These are phyloP conservation scores for Poecilus cupreus DNA, from an alignment of 2,888 invertebrate genomes.

Conservation along the genomic window DNA sequence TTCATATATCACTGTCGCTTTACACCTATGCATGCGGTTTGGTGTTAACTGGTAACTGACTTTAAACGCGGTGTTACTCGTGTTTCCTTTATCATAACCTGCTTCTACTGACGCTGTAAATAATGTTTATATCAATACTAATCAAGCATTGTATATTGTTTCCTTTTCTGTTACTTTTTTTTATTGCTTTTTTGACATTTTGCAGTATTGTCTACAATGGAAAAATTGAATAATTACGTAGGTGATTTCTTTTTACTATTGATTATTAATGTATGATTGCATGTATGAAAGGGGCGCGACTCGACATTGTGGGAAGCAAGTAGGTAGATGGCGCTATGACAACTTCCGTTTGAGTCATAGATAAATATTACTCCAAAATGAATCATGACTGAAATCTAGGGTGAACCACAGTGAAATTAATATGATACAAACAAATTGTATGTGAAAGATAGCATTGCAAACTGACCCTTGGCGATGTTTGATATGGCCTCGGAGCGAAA, in stretches of 20 bases:
- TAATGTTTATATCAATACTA: conserved; percentile 50
- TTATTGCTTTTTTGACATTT: not conserved
- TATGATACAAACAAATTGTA: conserved; percentile 11
- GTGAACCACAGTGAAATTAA: conserved; percentile 19
- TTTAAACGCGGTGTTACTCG: conserved; percentile 27
- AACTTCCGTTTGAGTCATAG: conserved; percentile 52
- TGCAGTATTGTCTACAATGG: not conserved
- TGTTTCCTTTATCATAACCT: conserved; percentile 38
- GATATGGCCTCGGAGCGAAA: not conserved
- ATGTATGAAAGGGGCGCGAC: conserved; percentile 40
- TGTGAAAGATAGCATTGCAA: not conserved
- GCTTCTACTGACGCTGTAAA: conserved; percentile 22
- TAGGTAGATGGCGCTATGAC: conserved; percentile 51
- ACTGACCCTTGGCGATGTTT: no score
- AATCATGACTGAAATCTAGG: conserved; percentile 18
- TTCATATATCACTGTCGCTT: conserved; percentile 58
- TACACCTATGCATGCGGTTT: conserved; percentile 39
- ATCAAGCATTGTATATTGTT: conserved; percentile 34
- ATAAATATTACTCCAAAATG: conserved; percentile 3
- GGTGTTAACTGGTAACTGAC: conserved; percentile 28
- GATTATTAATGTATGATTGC: conserved; percentile 46
- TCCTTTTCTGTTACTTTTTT: not conserved
- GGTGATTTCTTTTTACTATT: conserved; percentile 33
- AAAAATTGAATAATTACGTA: conserved; percentile 44
- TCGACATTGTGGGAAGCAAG: conserved; percentile 34